Evolutionary conservation across 1,140 invertebrate species (phyloP).

Genomic region (Pseudomyrmex cubaensis): DNA sequence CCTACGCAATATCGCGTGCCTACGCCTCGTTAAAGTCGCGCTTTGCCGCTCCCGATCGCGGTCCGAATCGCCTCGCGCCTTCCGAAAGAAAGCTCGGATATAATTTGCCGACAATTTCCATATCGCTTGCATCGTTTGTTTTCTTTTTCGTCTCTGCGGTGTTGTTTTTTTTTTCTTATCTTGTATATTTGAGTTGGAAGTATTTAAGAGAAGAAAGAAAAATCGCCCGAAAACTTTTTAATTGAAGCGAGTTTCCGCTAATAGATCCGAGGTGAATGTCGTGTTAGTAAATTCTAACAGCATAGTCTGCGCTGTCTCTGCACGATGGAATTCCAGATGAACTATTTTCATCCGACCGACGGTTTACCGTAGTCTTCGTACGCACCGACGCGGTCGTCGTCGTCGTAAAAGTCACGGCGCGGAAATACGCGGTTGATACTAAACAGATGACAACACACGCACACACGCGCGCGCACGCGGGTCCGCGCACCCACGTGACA

Average conservation of each 20-base stretch:
- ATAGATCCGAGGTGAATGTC: background rate
- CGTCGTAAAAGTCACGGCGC: conserved; percentile 29
- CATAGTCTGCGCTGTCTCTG: background rate
- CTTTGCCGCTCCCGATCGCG: conserved; percentile 54
- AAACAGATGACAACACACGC: conserved; percentile 56
- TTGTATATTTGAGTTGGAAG: too few species aligned
- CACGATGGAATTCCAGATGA: background rate
- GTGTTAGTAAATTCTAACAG: background rate
- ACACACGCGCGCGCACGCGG: background rate
- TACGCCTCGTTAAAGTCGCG: conserved; percentile 67
- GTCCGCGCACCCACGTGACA: conserved; percentile 53
- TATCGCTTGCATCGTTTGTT: background rate
- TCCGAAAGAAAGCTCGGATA: conserved; percentile 2
- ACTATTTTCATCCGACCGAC: background rate
- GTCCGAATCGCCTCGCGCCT: background rate
- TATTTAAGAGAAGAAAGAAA: too few species aligned
- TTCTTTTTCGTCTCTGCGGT: background rate
- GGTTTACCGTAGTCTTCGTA: background rate
- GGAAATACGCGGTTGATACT: conserved; percentile 32
- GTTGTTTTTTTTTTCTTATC: too few species aligned
- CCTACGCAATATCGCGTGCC: conserved; percentile 61
- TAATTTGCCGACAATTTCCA: conserved; percentile 2
- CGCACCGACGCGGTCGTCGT: too few species aligned
- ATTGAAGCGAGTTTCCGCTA: too few species aligned
- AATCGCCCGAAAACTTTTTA: too few species aligned